Percentiles rank a stretch among this genome's conserved stretches.
These are phyloP conservation scores for Enteromius viviparus DNA, from an alignment of 2,797 vertebrate genomes.

Conservation along the genomic window DNA sequence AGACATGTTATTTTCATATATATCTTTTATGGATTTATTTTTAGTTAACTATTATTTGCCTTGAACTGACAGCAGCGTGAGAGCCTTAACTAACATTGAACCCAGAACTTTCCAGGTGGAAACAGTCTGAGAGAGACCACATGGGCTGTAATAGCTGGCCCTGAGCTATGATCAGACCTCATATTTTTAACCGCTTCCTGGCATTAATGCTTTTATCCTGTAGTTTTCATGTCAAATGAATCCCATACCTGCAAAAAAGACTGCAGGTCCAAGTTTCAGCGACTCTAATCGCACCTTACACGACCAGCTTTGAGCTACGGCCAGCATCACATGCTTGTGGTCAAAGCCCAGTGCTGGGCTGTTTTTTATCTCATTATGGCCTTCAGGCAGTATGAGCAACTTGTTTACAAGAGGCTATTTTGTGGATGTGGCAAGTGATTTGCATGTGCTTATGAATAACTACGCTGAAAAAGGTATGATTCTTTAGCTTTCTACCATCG, in stretches of 20 bases:
- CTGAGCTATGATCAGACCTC: constrained; percentile 37
- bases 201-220: constrained; percentile 48
- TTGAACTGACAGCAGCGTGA: not conserved
- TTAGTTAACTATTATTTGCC: not conserved
- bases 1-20: too few relatives aligned
- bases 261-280: constrained; percentile 49
- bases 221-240: constrained; percentile 40
- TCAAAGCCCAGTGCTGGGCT: constrained; percentile 51
- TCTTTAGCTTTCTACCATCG: not conserved
- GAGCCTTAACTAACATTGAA: not conserved
- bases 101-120: not conserved
- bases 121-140: constrained; percentile 2
- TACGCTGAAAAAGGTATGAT: not conserved
- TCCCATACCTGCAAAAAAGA: constrained; percentile 46
- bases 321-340: constrained; percentile 63
- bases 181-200: constrained; percentile 38
- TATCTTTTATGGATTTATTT: too few relatives aligned
- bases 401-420: constrained; percentile 1
- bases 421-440: not conserved
- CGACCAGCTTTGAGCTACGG: constrained; percentile 61
- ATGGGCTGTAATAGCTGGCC: constrained; percentile 31
- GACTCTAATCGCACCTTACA: constrained; percentile 67
- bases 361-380: constrained; percentile 50
- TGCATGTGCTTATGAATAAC: constrained; percentile 14
- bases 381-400: not conserved